These are phyloP conservation scores for Drosophila watanabei DNA, from an alignment of 1,140 invertebrate genomes.

Conservation along the genomic window DNA sequence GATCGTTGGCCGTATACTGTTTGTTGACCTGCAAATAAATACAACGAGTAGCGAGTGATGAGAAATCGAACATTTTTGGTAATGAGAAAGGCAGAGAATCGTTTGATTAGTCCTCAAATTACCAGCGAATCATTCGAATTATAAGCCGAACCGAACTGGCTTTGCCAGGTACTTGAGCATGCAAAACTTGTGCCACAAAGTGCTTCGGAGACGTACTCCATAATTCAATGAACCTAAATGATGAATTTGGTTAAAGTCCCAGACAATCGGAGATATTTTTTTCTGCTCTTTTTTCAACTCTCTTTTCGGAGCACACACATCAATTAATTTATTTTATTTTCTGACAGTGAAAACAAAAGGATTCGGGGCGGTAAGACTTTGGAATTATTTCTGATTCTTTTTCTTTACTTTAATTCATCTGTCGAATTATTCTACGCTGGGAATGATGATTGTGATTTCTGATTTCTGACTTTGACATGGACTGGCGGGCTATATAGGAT, in stretches of 20 bases:
- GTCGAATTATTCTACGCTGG: conserved; percentile 23
- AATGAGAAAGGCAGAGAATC: conserved; percentile 2
- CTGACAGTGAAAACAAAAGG: conserved; percentile 55
- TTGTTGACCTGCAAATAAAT: conserved; percentile 79
- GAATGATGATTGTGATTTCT: conserved; percentile 12
- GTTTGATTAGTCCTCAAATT: conserved; percentile 45
- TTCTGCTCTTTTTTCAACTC: not conserved
- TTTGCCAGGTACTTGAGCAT: conserved; percentile 57
- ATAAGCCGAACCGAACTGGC: conserved; percentile 19
- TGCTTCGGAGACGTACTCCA: conserved; percentile 57
- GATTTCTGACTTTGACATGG: conserved; percentile 54
- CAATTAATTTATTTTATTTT: conserved; percentile 37
- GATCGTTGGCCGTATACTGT: conserved; percentile 84
- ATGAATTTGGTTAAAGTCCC: conserved; percentile 27
- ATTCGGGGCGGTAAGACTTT: conserved; percentile 28
- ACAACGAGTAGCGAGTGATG: conserved; percentile 4
- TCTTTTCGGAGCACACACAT: conserved; percentile 26
- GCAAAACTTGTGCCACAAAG: conserved; percentile 65
- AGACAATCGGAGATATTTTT: conserved; percentile 19
- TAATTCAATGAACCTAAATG: conserved; percentile 68
- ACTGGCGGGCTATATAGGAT: conserved; percentile 33
- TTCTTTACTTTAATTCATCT: not conserved
- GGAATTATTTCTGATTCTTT: conserved; percentile 18
- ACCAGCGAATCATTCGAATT: conserved; percentile 15
- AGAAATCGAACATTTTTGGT: conserved; percentile 4